phyloP scores from a whole-genome alignment of 2,113 vertebrate genomes.

The Cyanoramphus novaezelandiae region DNA sequence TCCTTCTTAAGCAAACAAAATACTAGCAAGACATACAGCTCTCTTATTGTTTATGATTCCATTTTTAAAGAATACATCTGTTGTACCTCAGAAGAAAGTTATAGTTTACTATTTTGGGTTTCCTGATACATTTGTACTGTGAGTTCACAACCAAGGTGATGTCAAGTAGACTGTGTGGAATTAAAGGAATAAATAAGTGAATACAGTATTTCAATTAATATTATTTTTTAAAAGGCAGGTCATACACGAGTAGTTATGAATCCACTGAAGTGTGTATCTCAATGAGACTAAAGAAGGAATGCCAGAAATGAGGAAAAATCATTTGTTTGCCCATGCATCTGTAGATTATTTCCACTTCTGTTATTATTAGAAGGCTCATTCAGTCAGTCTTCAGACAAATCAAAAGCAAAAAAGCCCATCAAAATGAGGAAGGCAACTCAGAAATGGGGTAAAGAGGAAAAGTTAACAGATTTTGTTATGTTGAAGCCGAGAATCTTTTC shows the following conservation, averaged over 20 bases:
- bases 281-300: not conserved
- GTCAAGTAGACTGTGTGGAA: not conserved
- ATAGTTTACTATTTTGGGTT: not conserved
- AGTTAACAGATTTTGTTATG: not conserved
- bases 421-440: not conserved
- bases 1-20: slow-evolving; percentile 1
- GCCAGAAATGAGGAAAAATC: rapidly evolving
- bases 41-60: not conserved
- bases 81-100: not conserved
- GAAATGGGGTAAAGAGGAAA: not conserved
- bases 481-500: not conserved
- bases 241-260: not conserved
- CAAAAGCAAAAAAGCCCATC: not conserved
- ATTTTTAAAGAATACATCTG: not conserved
- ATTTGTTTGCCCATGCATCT: not conserved
- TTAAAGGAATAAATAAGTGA: not conserved
- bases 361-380: not conserved
- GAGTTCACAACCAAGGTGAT: not conserved
- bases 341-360: not conserved
- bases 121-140: not conserved
- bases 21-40: not conserved
- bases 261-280: not conserved
- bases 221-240: not conserved
- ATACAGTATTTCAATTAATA: not conserved
- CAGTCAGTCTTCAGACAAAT: not conserved